phyloP scores from a whole-genome alignment of 35 echinoderm and acorn worm genomes.

The Lytechinus pictus region DNA sequence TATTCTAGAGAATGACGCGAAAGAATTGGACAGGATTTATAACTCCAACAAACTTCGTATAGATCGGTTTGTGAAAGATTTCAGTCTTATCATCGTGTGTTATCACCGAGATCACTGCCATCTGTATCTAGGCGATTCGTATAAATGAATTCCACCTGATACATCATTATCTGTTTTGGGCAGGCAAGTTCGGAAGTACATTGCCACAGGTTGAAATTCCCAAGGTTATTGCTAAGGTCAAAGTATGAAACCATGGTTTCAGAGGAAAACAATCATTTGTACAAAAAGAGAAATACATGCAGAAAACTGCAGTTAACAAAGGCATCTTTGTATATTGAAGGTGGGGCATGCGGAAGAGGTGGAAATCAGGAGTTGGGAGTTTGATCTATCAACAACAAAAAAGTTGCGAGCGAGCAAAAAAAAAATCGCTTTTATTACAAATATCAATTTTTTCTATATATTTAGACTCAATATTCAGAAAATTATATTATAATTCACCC shows the following conservation, averaged over 20 bases:
- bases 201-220: background rate
- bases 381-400: too few species aligned
- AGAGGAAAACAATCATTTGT: background rate
- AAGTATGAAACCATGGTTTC: background rate
- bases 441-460: too few species aligned
- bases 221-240: slow-evolving; percentile 11
- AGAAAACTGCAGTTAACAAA: background rate
- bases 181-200: background rate
- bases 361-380: background rate
- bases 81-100: background rate
- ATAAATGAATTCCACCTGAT: background rate
- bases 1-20: too few species aligned
- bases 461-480: too few species aligned
- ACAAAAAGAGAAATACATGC: background rate
- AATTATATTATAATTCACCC: background rate
- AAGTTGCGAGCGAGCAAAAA: too few species aligned
- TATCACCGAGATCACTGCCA: background rate
- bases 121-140: background rate
- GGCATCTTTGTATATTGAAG: background rate
- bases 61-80: background rate
- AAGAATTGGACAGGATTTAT: too few species aligned
- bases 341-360: background rate
- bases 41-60: background rate
- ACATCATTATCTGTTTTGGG: background rate
- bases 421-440: too few species aligned